These are phyloP conservation scores for Rhabdomys dilectus DNA, from an alignment of 2,113 vertebrate genomes.

Conservation along the genomic window DNA sequence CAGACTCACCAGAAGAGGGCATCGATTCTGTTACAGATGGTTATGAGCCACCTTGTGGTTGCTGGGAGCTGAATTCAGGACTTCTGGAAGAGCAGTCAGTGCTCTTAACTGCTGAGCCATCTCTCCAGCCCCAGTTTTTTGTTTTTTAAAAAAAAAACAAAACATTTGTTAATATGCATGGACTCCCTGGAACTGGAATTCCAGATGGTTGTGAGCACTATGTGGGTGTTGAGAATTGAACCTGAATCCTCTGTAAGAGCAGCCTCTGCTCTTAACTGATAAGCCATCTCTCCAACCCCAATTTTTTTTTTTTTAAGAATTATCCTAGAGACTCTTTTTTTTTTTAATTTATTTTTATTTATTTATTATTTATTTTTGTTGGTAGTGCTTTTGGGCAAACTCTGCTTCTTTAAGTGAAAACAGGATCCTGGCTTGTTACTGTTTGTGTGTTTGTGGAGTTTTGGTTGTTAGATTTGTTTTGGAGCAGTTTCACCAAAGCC, in stretches of 20 bases:
- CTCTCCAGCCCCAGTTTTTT: too few relatives aligned
- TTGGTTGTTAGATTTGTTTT: neutral
- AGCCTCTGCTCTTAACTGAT: neutral
- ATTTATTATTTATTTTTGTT: neutral
- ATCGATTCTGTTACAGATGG: too few relatives aligned
- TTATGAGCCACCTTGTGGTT: too few relatives aligned
- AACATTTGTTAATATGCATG: neutral
- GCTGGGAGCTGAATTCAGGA: too few relatives aligned
- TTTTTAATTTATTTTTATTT: neutral
- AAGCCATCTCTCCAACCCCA: neutral
- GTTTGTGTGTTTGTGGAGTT: neutral
- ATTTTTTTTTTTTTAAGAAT: neutral
- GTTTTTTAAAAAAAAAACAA: neutral
- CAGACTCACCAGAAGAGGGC: too few relatives aligned
- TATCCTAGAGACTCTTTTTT: neutral
- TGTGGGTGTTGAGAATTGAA: neutral
- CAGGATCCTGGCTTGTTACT: neutral
- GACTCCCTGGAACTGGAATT: neutral
- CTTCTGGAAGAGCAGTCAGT: too few relatives aligned
- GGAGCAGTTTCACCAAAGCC: neutral
- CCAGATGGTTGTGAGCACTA: neutral
- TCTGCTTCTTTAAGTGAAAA: conserved; percentile 46
- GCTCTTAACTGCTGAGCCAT: too few relatives aligned
- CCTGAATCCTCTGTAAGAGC: neutral
- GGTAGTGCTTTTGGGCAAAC: neutral